Base-by-base conservation (phyloP, 2,888 invertebrate genomes). In the Hermaeophaga mercurialis region DNA sequence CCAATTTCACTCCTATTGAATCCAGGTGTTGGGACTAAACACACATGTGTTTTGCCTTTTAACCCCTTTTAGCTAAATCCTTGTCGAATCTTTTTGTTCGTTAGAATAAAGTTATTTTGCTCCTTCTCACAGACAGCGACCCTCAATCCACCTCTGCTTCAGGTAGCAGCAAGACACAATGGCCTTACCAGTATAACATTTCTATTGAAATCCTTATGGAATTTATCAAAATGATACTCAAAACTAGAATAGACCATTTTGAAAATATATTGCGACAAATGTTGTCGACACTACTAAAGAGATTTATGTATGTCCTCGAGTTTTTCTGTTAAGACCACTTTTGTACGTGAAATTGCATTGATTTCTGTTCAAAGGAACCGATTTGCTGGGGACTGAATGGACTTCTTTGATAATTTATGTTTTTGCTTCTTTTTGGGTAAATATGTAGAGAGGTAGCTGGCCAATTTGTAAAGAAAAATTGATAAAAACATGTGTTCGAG, bases 141-240 rank as follows among this genome's bases (percentile, higher is more conserved):
- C 11, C 47, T 36, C 19, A 14, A 34, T 55, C 47, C 57, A 18
- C 19, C 45, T 41, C 60, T 60, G 60, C 26, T 14, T 36, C 36
- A 46, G 43, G 47, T 47, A 36, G 50, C 47, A 33, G 31, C 48
- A 17, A 41, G 18, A 43, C 52, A 52, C 60, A 57, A 57, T 54
- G 44, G 24, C 47, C 43, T 41, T 52, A 43, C 56, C 45, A 53
- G 48, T 52, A 39, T 56, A 62, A 58, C 59, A 36, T 49, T 59
- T 59, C 57, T 44, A 59, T 62, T 56, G 58, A 62, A 58, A 44
- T 18, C 24, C 49, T 38, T 6, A 19, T 52, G 56, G 62, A 64
- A 67, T 64, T 66, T 65, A 69, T 70, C 70, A 67, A 68, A 71
- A 69, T 65, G 71, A 69, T 71, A 71, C 71, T 70, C 61, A 69